These are phyloP conservation scores for Chrysodeixis includens DNA, from an alignment of 2,888 invertebrate species.

Conservation along the genomic window DNA sequence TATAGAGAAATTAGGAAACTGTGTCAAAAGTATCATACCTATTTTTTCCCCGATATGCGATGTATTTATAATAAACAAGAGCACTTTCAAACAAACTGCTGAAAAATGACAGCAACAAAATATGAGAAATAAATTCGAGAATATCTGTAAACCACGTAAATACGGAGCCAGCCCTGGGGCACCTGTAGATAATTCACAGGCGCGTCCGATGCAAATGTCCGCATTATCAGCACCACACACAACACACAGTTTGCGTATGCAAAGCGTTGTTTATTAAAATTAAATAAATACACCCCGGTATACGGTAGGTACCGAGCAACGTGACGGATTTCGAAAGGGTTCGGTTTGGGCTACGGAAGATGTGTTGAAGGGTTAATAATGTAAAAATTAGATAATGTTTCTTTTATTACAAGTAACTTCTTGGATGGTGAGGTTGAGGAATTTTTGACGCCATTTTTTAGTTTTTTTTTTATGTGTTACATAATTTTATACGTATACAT, in stretches of 20 bases:
- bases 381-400: too few species aligned
- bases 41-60: too few species aligned
- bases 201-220: slow-evolving; percentile 76
- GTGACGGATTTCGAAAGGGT: slow-evolving; percentile 16
- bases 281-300: slow-evolving; percentile 78
- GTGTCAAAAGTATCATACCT: too few species aligned
- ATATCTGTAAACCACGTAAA: not conserved
- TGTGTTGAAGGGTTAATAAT: not conserved
- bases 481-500: too few species aligned
- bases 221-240: slow-evolving; percentile 83
- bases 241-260: slow-evolving; percentile 77
- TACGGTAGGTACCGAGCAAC: not conserved
- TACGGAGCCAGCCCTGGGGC: slow-evolving; percentile 48
- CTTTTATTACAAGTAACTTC: too few species aligned
- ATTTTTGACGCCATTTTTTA: too few species aligned
- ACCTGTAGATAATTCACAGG: slow-evolving; percentile 81
- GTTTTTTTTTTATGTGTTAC: too few species aligned
- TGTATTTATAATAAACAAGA: too few species aligned
- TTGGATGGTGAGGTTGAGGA: too few species aligned
- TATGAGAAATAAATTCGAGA: not conserved
- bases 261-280: slow-evolving; percentile 86
- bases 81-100: too few species aligned
- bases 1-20: too few species aligned
- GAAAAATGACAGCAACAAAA: not conserved
- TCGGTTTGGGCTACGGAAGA: not conserved